Percentiles rank a stretch among this genome's conserved stretches.
Evolutionary conservation across 2,888 invertebrate genomes (phyloP).

Genomic region (Cheilosia pagana): DNA sequence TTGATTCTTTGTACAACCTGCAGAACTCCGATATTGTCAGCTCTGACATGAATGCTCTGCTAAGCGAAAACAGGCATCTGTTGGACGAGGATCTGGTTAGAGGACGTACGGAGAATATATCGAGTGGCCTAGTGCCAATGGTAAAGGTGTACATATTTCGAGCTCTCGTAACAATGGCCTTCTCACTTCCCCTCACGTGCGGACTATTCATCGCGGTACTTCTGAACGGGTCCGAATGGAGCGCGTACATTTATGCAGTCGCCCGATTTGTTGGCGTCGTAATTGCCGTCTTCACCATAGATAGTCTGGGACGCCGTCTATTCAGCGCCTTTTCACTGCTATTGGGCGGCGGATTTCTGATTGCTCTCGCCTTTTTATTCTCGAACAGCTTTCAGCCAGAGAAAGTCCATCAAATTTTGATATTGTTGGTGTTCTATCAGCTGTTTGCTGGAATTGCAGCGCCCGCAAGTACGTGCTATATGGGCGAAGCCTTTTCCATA

Average conservation of each 20-base stretch:
- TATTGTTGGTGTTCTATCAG: slow-evolving; percentile 76
- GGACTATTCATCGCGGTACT: background rate
- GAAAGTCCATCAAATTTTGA: slow-evolving; percentile 46
- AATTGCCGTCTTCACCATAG: slow-evolving; percentile 73
- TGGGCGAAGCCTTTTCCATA: slow-evolving; percentile 80
- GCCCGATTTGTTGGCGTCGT: slow-evolving; percentile 76
- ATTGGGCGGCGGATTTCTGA: slow-evolving; percentile 72
- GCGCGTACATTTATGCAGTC: slow-evolving; percentile 49
- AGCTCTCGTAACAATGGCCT: slow-evolving; percentile 77
- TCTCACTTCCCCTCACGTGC: slow-evolving; percentile 77
- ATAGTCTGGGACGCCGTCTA: slow-evolving; percentile 78
- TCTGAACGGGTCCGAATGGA: slow-evolving; percentile 24
- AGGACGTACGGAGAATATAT: slow-evolving; percentile 66
- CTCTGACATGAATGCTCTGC: slow-evolving; percentile 77
- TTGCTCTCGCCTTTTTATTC: slow-evolving; percentile 77
- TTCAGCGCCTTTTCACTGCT: slow-evolving; percentile 75
- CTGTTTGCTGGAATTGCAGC: slow-evolving; percentile 78
- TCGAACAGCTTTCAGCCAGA: slow-evolving; percentile 31
- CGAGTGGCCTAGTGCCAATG: slow-evolving; percentile 76
- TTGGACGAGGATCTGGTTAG: slow-evolving; percentile 77
- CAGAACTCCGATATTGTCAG: slow-evolving; percentile 77
- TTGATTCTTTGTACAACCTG: slow-evolving; percentile 78
- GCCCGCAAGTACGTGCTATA: slow-evolving; percentile 77
- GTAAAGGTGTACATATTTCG: slow-evolving; percentile 77
- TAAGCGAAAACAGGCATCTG: slow-evolving; percentile 80